Conservation (phyloP, 2,797 vertebrate species). For the Cyprinodon diabolis region DNA sequence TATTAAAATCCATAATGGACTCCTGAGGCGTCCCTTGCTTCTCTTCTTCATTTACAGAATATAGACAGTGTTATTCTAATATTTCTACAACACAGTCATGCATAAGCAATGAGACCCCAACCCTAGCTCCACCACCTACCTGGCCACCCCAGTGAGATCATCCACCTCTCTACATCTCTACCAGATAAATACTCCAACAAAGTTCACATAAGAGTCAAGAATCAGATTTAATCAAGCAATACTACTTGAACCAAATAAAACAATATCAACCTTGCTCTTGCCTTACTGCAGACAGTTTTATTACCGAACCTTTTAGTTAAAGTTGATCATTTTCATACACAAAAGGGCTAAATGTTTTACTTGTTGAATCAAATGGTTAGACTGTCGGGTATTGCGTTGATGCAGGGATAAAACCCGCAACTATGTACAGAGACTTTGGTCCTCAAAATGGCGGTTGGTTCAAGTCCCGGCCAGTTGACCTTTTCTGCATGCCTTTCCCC, state of each 20-base stretch:
- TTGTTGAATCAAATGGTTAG: too few relatives aligned
- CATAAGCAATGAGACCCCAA: constrained; percentile 93
- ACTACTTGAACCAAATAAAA: constrained; percentile 55
- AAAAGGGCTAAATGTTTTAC: too few relatives aligned
- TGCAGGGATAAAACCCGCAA: too few relatives aligned
- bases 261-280: constrained; percentile 25
- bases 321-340: not conserved
- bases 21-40: constrained; percentile 96
- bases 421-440: too few relatives aligned
- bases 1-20: constrained; percentile 99
- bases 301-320: constrained; percentile 2
- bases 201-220: constrained; percentile 80
- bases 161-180: constrained; percentile 79
- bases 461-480: too few relatives aligned
- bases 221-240: constrained; percentile 72
- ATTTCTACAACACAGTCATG: constrained; percentile 95
- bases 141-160: constrained; percentile 83
- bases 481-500: too few relatives aligned
- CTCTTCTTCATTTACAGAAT: constrained; percentile 99
- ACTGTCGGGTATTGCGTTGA: too few relatives aligned
- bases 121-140: constrained; percentile 75
- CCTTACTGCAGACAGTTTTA: constrained; percentile 30
- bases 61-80: constrained; percentile 99
- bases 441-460: too few relatives aligned
- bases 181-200: constrained; percentile 92